Evolutionary conservation across 2,888 invertebrate species (phyloP).

Genomic region (Glaucopsyche alexis): DNA sequence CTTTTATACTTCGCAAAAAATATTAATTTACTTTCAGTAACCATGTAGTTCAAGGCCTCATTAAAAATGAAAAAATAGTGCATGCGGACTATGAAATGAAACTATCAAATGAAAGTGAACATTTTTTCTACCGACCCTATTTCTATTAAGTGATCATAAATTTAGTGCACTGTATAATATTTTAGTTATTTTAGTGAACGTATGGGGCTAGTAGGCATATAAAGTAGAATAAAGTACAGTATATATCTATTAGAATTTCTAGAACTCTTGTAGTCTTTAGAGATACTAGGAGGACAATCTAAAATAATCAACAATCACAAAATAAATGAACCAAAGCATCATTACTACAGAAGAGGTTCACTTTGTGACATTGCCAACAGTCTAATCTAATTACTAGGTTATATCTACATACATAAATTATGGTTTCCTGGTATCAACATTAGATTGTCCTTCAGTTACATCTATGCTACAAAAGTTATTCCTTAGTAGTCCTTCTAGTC

Average conservation of each 20-base stretch:
- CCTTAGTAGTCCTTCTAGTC: neutral
- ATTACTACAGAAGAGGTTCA: neutral
- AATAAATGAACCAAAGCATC: neutral
- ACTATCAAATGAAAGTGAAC: no score
- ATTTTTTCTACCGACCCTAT: constrained; percentile 10
- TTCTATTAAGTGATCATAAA: neutral
- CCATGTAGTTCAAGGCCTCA: no score
- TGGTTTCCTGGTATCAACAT: no score
- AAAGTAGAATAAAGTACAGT: neutral
- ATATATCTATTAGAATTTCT: neutral
- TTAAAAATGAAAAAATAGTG: no score
- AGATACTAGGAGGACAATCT: neutral
- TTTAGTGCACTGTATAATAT: neutral
- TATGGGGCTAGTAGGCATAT: neutral
- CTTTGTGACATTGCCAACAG: no score
- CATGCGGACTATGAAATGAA: no score
- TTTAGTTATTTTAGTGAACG: neutral
- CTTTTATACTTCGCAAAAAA: no score
- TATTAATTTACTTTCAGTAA: no score
- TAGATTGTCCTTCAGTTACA: no score
- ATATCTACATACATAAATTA: no score
- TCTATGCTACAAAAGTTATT: no score
- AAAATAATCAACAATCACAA: neutral
- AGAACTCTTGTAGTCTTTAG: neutral
- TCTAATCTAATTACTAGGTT: no score